Conservation (phyloP, 1,140 invertebrate species). For the Potamilus streckersoni region DNA sequence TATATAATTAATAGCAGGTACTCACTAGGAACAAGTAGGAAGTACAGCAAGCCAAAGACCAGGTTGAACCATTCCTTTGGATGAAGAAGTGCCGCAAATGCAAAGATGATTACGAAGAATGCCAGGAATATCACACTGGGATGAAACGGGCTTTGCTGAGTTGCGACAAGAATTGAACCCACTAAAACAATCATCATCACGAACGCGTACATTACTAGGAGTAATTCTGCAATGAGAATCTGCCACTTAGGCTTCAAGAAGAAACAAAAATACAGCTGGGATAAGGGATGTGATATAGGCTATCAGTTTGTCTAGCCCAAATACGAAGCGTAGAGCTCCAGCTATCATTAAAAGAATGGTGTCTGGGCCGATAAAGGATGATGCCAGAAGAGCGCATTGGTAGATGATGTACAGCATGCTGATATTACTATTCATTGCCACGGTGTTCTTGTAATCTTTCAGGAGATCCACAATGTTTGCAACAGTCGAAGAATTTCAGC, state of each 20-base stretch:
- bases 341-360: constrained; percentile 73
- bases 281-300: constrained; percentile 68
- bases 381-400: constrained; percentile 71
- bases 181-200: constrained; percentile 66
- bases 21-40: constrained; percentile 62
- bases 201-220: constrained; percentile 60
- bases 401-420: constrained; percentile 96
- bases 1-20: constrained; percentile 64
- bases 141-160: constrained; percentile 42
- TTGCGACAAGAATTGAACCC: constrained; percentile 54
- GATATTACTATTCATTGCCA: constrained; percentile 97
- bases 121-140: constrained; percentile 56
- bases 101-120: constrained; percentile 50
- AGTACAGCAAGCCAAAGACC: constrained; percentile 59
- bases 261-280: constrained; percentile 70
- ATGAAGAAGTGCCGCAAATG: constrained; percentile 59
- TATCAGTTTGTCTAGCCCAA: constrained; percentile 67
- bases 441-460: constrained; percentile 73
- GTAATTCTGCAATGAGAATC: constrained; percentile 56
- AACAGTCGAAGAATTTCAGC: constrained; percentile 77
- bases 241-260: constrained; percentile 68
- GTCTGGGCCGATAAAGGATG: constrained; percentile 71
- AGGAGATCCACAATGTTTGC: constrained; percentile 77
- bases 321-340: constrained; percentile 71
- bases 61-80: constrained; percentile 58